A percentile compares a stretch with the other conserved stretches of the same genome.
These are phyloP conservation scores for Platycercus adscitus DNA, from an alignment of 2,113 vertebrate genomes.

Conservation along the genomic window DNA sequence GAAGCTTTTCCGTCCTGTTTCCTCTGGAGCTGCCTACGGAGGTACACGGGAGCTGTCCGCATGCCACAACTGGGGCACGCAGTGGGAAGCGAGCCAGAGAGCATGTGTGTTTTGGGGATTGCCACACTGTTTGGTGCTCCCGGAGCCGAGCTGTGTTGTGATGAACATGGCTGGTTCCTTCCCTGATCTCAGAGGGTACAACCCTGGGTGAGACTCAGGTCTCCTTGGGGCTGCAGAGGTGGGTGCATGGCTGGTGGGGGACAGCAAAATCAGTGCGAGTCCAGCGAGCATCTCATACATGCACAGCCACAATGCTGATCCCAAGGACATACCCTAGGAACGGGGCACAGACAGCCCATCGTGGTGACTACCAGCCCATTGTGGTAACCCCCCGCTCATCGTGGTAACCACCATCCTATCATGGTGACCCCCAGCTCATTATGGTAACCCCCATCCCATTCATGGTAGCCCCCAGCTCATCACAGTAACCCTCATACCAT, in stretches of 20 bases:
- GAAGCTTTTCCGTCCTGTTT: neutral
- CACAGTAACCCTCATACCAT: neutral
- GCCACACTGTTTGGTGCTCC: fast-evolving
- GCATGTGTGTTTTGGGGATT: fast-evolving
- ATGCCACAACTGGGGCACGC: neutral
- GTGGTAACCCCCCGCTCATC: neutral
- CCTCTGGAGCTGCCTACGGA: neutral
- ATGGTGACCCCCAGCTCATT: neutral
- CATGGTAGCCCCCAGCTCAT: no score
- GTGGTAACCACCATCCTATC: no score
- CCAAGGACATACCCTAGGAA: fast-evolving
- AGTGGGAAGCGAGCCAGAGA: fast-evolving
- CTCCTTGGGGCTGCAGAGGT: no score
- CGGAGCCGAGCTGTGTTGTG: fast-evolving
- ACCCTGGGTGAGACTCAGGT: fast-evolving
- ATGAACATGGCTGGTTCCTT: neutral
- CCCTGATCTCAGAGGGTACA: neutral
- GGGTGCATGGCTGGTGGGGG: fast-evolving
- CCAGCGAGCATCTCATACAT: fast-evolving
- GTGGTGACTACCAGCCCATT: no score
- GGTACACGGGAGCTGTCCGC: neutral
- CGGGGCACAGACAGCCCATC: neutral
- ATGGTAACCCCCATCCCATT: no score
- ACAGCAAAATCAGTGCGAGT: neutral
- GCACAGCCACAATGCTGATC: fast-evolving